Conservation (phyloP, 2,888 invertebrate genomes). For the Agonopterix arenella region DNA sequence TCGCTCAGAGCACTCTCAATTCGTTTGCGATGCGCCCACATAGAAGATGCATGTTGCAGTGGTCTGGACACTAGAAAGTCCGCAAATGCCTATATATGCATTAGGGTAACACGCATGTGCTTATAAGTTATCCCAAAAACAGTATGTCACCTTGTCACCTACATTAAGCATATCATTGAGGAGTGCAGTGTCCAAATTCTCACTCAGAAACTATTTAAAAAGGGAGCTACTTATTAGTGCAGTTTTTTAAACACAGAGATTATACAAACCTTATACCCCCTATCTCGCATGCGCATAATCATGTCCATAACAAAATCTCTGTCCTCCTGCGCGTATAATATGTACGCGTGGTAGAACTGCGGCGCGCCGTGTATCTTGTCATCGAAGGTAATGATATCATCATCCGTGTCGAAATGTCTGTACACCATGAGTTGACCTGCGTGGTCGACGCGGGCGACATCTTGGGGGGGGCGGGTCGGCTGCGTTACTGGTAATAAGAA, state of each 20-base stretch:
- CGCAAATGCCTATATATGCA: no score
- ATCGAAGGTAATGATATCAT: slow-evolving; percentile 57
- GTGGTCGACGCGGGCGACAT: not conserved
- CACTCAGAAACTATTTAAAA: no score
- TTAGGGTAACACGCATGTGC: no score
- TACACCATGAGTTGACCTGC: not conserved
- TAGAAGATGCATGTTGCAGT: no score
- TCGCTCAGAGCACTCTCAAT: no score
- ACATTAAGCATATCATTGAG: no score
- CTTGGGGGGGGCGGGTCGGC: not conserved
- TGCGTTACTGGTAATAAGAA: not conserved
- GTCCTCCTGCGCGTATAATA: slow-evolving; percentile 86
- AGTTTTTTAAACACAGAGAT: slow-evolving; percentile 10
- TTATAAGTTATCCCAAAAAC: no score
- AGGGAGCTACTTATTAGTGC: no score
- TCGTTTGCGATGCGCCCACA: no score
- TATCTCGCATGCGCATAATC: slow-evolving; percentile 78
- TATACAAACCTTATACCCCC: slow-evolving; percentile 76
- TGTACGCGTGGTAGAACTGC: slow-evolving; percentile 86
- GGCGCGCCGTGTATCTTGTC: slow-evolving; percentile 68
- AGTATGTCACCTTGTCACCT: no score
- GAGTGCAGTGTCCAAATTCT: no score
- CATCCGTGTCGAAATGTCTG: not conserved
- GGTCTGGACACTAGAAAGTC: no score
- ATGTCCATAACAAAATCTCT: slow-evolving; percentile 81